A percentile compares a stretch with the other conserved stretches of the same genome.
Conservation (phyloP, 1,140 invertebrate species). For the Drosophila nebulosa region DNA sequence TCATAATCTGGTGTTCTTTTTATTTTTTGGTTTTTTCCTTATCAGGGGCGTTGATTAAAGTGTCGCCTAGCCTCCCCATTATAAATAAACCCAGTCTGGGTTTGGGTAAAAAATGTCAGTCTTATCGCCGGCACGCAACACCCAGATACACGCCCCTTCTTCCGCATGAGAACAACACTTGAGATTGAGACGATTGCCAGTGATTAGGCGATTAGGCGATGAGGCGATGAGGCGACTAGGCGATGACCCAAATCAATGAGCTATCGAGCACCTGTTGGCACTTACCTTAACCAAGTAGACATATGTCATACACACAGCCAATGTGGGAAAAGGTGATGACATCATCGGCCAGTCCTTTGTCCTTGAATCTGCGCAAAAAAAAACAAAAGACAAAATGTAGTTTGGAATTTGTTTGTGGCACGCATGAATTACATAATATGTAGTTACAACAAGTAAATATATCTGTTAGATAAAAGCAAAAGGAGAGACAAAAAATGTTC, state of each 20-base stretch:
- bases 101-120: constrained; percentile 6
- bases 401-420: background rate
- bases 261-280: constrained; percentile 39
- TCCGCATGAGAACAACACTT: constrained; percentile 36
- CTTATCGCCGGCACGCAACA: constrained; percentile 10
- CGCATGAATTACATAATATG: background rate
- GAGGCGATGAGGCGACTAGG: background rate
- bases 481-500: background rate
- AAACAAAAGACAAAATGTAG: constrained; percentile 20
- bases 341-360: constrained; percentile 93
- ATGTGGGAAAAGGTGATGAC: constrained; percentile 90
- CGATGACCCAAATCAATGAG: constrained; percentile 27
- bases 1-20: background rate
- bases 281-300: constrained; percentile 89
- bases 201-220: background rate
- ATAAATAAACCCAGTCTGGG: background rate
- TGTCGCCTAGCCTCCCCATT: background rate
- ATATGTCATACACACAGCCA: constrained; percentile 88
- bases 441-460: constrained; percentile 2
- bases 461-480: constrained; percentile 50
- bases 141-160: background rate
- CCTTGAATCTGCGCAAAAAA: constrained; percentile 88
- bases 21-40: background rate
- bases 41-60: constrained; percentile 23
- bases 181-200: constrained; percentile 23